Conservation (phyloP, 2,113 vertebrate genomes). For the Orcinus orca region DNA sequence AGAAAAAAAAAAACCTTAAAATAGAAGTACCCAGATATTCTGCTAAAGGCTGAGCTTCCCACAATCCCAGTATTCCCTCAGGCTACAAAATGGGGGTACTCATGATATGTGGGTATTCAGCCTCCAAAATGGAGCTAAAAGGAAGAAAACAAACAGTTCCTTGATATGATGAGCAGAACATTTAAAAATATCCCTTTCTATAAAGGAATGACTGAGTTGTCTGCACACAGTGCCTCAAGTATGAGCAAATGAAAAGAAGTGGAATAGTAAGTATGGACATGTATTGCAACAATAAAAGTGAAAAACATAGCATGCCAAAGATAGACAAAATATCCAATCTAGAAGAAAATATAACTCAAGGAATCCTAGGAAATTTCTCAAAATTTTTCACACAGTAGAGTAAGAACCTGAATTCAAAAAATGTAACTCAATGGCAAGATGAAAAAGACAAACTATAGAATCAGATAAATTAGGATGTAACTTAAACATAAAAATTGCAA, state of each 20-base stretch:
- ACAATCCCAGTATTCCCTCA: neutral
- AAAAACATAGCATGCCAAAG: neutral
- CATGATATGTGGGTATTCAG: neutral
- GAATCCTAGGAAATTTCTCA: neutral
- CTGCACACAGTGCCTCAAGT: neutral
- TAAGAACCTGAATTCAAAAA: neutral
- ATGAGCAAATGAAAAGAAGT: neutral
- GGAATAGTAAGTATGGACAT: neutral
- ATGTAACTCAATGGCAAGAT: neutral
- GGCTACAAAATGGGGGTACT: neutral
- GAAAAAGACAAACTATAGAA: neutral
- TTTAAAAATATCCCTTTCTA: neutral
- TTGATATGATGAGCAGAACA: neutral
- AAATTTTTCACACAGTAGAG: neutral
- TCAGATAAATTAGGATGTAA: neutral
- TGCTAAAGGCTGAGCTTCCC: neutral
- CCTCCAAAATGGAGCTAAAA: neutral
- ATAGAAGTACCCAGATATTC: neutral
- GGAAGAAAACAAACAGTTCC: neutral
- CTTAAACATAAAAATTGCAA: neutral
- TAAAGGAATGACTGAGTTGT: neutral
- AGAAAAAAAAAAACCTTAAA: neutral
- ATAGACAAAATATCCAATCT: neutral
- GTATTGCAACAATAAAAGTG: neutral
- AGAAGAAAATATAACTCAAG: neutral